phyloP scores from a whole-genome alignment of 2,113 vertebrate species.

The Clarias gariepinus region DNA sequence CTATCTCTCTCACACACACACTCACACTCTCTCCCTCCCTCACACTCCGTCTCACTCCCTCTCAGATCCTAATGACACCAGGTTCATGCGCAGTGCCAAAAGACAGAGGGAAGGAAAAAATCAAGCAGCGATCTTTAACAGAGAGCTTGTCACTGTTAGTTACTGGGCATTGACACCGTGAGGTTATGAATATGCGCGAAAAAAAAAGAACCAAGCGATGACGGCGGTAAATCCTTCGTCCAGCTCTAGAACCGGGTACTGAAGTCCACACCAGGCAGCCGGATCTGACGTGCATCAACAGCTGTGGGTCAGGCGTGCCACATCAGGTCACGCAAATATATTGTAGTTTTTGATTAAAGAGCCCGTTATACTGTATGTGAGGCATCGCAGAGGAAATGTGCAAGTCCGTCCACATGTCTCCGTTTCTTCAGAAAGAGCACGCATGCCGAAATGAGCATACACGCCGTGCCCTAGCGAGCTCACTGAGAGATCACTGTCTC shows the following conservation, averaged over 20 bases:
- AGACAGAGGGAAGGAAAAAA: constrained; percentile 38
- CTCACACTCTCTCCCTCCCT: background rate
- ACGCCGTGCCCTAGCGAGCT: background rate
- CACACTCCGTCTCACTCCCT: background rate
- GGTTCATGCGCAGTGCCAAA: constrained; percentile 15
- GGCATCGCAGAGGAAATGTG: no score
- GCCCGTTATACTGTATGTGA: background rate
- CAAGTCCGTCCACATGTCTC: background rate
- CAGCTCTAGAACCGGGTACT: background rate
- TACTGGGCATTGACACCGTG: background rate
- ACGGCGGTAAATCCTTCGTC: constrained; percentile 12
- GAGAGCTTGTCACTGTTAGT: constrained; percentile 31
- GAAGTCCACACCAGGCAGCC: background rate
- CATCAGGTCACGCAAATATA: constrained; percentile 26
- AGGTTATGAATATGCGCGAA: no score
- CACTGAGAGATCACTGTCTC: background rate
- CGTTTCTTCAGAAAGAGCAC: background rate
- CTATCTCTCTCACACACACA: background rate
- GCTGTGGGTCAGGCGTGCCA: background rate
- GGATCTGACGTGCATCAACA: constrained; percentile 4
- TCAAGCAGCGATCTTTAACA: constrained; percentile 21
- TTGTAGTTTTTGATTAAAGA: background rate
- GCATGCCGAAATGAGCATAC: background rate
- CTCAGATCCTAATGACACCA: constrained; percentile 32
- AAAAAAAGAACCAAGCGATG: background rate